These are phyloP conservation scores for Austrofundulus limnaeus DNA, from an alignment of 2,113 vertebrate genomes.

Conservation along the genomic window DNA sequence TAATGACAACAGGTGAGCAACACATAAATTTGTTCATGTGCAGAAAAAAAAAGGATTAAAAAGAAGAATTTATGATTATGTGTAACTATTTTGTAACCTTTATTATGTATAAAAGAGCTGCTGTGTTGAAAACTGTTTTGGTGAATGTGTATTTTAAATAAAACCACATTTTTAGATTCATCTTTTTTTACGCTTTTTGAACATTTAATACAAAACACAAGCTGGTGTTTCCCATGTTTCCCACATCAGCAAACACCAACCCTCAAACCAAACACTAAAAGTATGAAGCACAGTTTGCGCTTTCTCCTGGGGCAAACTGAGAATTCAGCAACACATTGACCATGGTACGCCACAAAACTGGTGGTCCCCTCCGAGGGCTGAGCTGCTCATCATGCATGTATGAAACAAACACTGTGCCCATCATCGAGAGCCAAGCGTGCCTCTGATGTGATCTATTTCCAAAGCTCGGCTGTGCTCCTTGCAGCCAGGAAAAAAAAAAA, in stretches of 20 bases:
- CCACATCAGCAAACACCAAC: slow-evolving; percentile 43
- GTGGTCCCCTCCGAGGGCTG: slow-evolving; percentile 54
- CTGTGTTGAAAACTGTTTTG: too few species aligned
- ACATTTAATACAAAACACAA: slow-evolving; percentile 9
- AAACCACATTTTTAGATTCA: slow-evolving; percentile 13
- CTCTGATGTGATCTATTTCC: slow-evolving; percentile 78
- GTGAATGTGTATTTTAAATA: not conserved
- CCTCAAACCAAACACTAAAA: slow-evolving; percentile 52
- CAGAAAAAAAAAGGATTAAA: not conserved
- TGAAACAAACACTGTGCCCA: slow-evolving; percentile 62
- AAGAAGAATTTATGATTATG: not conserved
- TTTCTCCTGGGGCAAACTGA: slow-evolving; percentile 42
- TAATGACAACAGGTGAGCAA: slow-evolving; percentile 17
- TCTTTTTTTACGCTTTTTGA: not conserved
- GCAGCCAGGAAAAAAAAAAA: slow-evolving; percentile 55
- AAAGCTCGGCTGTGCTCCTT: slow-evolving; percentile 61
- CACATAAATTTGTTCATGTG: slow-evolving; percentile 11
- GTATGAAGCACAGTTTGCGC: slow-evolving; percentile 55
- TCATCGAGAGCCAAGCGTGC: slow-evolving; percentile 68
- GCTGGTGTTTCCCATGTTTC: too few species aligned
- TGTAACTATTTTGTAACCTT: not conserved
- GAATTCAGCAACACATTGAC: slow-evolving; percentile 50
- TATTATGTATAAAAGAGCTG: too few species aligned
- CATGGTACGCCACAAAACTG: slow-evolving; percentile 52
- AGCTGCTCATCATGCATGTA: slow-evolving; percentile 71